A percentile compares a stretch with the other conserved stretches of the same genome.
phyloP scores from a whole-genome alignment of 2,797 vertebrate species.

The Harpagifer antarcticus region DNA sequence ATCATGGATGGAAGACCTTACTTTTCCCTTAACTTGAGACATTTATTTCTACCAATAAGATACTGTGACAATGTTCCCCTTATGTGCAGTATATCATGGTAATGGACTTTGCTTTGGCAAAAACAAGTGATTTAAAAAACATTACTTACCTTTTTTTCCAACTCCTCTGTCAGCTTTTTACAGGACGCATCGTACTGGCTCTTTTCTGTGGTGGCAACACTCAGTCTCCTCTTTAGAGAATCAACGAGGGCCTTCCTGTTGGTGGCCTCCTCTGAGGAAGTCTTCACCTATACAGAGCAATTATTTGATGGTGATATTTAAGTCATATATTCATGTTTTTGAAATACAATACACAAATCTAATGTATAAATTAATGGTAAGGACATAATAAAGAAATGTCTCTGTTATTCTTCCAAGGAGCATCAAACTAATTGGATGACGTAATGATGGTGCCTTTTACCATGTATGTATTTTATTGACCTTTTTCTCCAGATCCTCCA shows the following conservation, averaged over 20 bases:
- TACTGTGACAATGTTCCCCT: not conserved
- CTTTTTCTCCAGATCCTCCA: conserved; percentile 92
- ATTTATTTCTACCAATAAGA: not conserved
- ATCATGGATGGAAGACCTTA: not conserved
- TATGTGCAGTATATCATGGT: not conserved
- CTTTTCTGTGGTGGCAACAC: conserved; percentile 87
- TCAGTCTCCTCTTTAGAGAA: conserved; percentile 90
- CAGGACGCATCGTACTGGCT: conserved; percentile 87
- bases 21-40: not conserved
- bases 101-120: not conserved
- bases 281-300: conserved; percentile 82
- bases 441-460: not conserved
- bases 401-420: not conserved
- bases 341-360: conserved; percentile 1
- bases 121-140: too few species aligned
- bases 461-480: conserved; percentile 65
- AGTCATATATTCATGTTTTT: not conserved
- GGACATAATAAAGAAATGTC: not conserved
- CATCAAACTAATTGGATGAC: not conserved
- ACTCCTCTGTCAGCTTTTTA: conserved; percentile 86
- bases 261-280: conserved; percentile 88
- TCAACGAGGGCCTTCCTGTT: conserved; percentile 90
- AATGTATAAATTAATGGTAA: not conserved
- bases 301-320: not conserved
- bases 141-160: conserved; percentile 89